These are phyloP conservation scores for Phylloscopus collybita DNA, from an alignment of 2,797 vertebrate genomes.

Conservation along the genomic window DNA sequence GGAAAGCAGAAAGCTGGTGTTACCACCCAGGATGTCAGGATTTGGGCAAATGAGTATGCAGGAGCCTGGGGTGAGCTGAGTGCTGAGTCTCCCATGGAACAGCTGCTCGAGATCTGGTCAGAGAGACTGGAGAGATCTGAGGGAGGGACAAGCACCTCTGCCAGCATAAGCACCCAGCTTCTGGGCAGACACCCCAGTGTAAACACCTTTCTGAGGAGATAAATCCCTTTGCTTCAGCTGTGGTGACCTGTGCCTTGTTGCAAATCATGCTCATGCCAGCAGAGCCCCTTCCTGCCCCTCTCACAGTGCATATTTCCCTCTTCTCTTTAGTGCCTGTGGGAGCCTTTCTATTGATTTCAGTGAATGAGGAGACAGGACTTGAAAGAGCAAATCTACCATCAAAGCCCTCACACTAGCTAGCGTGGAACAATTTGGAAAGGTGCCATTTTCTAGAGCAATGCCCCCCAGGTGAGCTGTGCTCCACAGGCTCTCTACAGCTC, in stretches of 20 bases:
- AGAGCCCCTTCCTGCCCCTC: background rate
- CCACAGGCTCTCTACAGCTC: background rate
- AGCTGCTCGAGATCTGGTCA: background rate
- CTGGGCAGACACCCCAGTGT: accelerated
- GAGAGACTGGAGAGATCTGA: background rate
- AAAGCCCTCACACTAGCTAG: background rate
- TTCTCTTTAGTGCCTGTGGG: background rate
- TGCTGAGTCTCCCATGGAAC: accelerated
- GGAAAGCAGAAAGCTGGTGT: background rate
- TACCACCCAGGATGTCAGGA: background rate
- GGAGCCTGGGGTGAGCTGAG: background rate
- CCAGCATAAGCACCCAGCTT: background rate
- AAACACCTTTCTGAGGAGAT: background rate
- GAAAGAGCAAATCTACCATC: background rate
- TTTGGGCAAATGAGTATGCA: accelerated
- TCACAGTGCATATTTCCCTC: background rate
- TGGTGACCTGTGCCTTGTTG: background rate
- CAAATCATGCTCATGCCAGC: background rate
- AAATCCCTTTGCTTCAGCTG: background rate
- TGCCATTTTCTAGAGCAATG: background rate
- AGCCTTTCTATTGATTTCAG: background rate
- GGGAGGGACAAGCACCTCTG: background rate
- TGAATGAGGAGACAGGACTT: background rate
- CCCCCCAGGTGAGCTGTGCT: background rate
- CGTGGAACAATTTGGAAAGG: background rate